Percentiles rank a stretch among this genome's conserved stretches.
These are phyloP conservation scores for Pygmarrhopalites habei DNA, from an alignment of 1,140 invertebrate genomes.

Conservation along the genomic window DNA sequence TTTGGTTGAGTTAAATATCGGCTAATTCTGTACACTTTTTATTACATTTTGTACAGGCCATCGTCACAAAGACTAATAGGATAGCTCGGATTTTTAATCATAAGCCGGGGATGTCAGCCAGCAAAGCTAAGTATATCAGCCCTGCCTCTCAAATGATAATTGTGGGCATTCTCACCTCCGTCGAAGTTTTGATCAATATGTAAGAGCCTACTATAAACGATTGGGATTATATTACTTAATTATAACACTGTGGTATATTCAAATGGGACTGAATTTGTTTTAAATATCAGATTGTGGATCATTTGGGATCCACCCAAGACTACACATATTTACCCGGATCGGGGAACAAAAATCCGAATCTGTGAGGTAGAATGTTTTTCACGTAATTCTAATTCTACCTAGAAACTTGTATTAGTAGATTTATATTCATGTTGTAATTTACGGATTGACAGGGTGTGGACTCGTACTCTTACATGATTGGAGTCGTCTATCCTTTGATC, in stretches of 20 bases:
- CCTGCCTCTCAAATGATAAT: conserved; percentile 48
- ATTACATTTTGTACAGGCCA: no score
- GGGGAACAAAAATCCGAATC: conserved; percentile 44
- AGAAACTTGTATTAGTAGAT: no score
- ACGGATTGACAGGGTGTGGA: conserved; percentile 49
- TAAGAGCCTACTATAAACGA: no score
- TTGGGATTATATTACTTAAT: no score
- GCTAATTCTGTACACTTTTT: no score
- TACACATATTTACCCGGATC: conserved; percentile 45
- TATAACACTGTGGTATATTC: no score
- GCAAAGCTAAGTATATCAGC: conserved; percentile 43
- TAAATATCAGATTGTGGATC: conserved; percentile 51
- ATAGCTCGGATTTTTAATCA: conserved; percentile 54
- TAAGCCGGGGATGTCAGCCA: conserved; percentile 38
- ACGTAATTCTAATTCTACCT: no score
- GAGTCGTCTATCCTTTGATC: conserved; percentile 52
- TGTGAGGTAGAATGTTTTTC: conserved; percentile 34
- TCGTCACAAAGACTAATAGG: conserved; percentile 54
- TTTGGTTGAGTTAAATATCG: no score
- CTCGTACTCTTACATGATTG: conserved; percentile 49
- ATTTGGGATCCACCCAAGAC: conserved; percentile 46
- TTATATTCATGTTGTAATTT: neutral
- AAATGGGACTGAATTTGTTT: no score
- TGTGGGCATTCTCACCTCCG: conserved; percentile 48
- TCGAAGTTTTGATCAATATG: conserved; percentile 51